Conservation (phyloP, 2,888 invertebrate genomes). For the Hyles lineata region DNA sequence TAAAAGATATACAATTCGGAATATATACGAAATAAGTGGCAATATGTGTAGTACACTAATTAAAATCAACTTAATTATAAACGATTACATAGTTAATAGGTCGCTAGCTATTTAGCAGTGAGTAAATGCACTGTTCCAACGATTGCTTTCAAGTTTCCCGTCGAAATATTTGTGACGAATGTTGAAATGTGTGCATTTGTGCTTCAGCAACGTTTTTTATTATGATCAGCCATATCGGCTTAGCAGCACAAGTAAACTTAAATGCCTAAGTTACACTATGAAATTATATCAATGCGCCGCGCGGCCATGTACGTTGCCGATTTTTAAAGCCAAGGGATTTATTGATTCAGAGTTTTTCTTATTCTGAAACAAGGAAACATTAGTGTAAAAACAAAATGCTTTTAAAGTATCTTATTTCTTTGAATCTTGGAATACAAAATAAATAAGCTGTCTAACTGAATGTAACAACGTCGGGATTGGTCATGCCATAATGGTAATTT, state of each 20-base stretch:
- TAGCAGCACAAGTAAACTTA: background rate
- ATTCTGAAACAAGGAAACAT: conserved; percentile 52
- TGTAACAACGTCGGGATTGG: too few species aligned
- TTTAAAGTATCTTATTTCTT: background rate
- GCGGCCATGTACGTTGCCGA: conserved; percentile 60
- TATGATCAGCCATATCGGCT: background rate
- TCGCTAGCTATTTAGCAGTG: background rate
- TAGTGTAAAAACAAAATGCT: background rate
- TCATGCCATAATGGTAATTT: too few species aligned
- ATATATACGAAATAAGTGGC: conserved; percentile 14
- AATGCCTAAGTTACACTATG: background rate
- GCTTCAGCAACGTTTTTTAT: background rate
- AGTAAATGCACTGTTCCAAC: background rate
- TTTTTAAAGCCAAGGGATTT: conserved; percentile 62
- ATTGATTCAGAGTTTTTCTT: conserved; percentile 51
- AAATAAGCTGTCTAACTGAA: too few species aligned
- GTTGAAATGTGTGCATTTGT: background rate
- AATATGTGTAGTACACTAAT: background rate
- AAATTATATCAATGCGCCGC: conserved; percentile 12
- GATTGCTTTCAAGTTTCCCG: background rate
- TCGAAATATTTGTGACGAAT: background rate
- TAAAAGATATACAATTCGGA: conserved; percentile 22
- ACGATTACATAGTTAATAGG: conserved; percentile 21
- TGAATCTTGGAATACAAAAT: too few species aligned
- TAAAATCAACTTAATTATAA: conserved; percentile 5